Evolutionary conservation across 2,888 invertebrate genomes (phyloP).

Genomic region (Drosophila planitibia): DNA sequence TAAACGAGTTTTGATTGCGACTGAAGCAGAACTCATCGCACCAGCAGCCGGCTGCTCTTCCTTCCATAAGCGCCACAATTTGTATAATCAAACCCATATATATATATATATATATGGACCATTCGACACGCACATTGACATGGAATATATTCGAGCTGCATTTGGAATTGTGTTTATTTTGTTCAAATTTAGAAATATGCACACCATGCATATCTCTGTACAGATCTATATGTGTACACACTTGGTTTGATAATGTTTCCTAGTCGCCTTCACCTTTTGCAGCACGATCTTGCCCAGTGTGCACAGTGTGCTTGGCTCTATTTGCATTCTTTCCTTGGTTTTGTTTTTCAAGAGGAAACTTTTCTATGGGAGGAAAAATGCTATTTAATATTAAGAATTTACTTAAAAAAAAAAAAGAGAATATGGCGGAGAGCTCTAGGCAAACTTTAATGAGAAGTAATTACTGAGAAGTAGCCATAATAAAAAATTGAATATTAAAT

Average conservation of each 20-base stretch:
- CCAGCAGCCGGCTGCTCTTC: slow-evolving; percentile 6
- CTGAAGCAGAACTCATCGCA: slow-evolving; percentile 47
- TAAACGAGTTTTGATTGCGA: slow-evolving; percentile 63
- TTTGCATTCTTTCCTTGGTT: slow-evolving; percentile 6
- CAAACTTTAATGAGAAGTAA: background rate
- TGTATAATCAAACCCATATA: background rate
- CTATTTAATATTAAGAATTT: background rate
- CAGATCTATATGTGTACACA: slow-evolving; percentile 3
- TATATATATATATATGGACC: slow-evolving; percentile 1
- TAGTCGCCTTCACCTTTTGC: slow-evolving; percentile 35
- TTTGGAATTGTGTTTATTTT: slow-evolving; percentile 64
- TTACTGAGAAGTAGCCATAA: background rate
- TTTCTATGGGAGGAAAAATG: background rate
- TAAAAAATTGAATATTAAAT: slow-evolving; percentile 1
- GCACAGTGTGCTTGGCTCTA: slow-evolving; percentile 55
- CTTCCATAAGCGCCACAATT: slow-evolving; percentile 17
- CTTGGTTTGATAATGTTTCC: slow-evolving; percentile 12
- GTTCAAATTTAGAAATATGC: slow-evolving; percentile 49
- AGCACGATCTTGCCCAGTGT: slow-evolving; percentile 29
- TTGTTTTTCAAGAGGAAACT: background rate
- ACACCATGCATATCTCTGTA: slow-evolving; percentile 23
- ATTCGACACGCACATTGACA: slow-evolving; percentile 19
- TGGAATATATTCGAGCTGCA: slow-evolving; percentile 23
- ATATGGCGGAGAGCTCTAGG: background rate
- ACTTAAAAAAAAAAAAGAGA: background rate